phyloP scores from a whole-genome alignment of 2,113 vertebrate genomes.

The Python bivittatus region DNA sequence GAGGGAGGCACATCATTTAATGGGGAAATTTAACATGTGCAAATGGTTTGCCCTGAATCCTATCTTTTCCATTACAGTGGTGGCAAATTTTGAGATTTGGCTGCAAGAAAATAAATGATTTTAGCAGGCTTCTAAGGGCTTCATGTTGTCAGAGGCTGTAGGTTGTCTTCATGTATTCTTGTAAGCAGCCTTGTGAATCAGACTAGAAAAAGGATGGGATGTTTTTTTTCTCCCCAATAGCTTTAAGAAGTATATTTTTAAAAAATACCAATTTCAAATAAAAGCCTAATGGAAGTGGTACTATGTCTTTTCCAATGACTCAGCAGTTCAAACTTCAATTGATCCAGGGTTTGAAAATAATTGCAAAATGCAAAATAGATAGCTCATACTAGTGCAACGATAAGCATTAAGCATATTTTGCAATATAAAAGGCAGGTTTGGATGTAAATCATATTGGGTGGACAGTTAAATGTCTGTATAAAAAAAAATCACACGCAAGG shows the following conservation, averaged over 20 bases:
- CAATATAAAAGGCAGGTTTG: constrained; percentile 58
- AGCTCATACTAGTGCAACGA: constrained; percentile 32
- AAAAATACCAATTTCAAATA: constrained; percentile 15
- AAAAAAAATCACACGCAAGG: constrained; percentile 46
- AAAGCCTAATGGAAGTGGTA: constrained; percentile 36
- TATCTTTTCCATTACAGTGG: background rate
- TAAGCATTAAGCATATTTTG: constrained; percentile 58
- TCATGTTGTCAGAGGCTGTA: background rate
- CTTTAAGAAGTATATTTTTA: constrained; percentile 9
- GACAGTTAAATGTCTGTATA: constrained; percentile 50
- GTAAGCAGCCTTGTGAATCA: background rate
- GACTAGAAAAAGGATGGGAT: background rate
- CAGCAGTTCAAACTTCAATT: constrained; percentile 54
- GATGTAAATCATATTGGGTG: constrained; percentile 58
- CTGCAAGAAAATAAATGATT: too few species aligned
- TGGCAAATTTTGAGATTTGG: background rate
- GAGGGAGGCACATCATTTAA: background rate
- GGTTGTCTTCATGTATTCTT: background rate
- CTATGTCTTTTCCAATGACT: constrained; percentile 46
- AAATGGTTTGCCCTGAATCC: background rate
- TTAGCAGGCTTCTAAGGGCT: background rate
- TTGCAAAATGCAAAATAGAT: constrained; percentile 52
- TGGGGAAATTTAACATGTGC: background rate
- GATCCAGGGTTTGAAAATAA: constrained; percentile 62
- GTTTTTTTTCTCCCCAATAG: background rate